A percentile compares a stretch with the other conserved stretches of the same genome.
Evolutionary conservation across 1,140 invertebrate species (phyloP).

Genomic region (Andricus grossulariae): DNA sequence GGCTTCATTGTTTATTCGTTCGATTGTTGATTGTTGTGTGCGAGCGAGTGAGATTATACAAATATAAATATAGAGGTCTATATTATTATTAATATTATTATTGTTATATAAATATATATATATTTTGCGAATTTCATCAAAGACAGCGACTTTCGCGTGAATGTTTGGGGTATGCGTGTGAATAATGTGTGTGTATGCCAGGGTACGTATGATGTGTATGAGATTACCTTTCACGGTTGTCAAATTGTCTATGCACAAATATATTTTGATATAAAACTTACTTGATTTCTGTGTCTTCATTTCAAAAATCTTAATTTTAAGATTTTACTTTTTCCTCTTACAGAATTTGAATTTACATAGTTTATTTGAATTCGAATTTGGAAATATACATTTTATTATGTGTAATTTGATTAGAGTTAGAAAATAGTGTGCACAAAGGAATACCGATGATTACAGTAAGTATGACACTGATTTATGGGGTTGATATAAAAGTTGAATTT

Average conservation of each 20-base stretch:
- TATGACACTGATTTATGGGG: background rate
- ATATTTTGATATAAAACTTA: slow-evolving; percentile 77
- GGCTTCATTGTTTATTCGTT: slow-evolving; percentile 67
- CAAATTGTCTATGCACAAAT: slow-evolving; percentile 76
- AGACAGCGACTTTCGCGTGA: slow-evolving; percentile 19
- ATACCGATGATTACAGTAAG: background rate
- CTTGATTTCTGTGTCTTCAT: slow-evolving; percentile 45
- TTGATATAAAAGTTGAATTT: background rate
- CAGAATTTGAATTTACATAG: background rate
- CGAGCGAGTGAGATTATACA: slow-evolving; percentile 44
- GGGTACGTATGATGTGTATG: slow-evolving; percentile 68
- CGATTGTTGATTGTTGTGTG: slow-evolving; percentile 59
- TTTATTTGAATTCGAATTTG: background rate
- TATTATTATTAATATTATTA: slow-evolving; percentile 37
- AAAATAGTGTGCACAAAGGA: background rate
- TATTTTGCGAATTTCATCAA: slow-evolving; percentile 34
- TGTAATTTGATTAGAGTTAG: background rate
- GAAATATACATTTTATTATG: too few relatives aligned
- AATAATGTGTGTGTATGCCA: slow-evolving; percentile 49
- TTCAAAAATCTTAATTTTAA: slow-evolving; percentile 31
- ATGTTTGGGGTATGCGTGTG: slow-evolving; percentile 45
- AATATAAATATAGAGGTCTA: slow-evolving; percentile 37
- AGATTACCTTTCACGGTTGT: slow-evolving; percentile 74
- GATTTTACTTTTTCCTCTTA: slow-evolving; percentile 11
- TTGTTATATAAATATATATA: slow-evolving; percentile 42